Evolutionary conservation across 2,797 vertebrate genomes (phyloP), one percentile per base, ranked within the genome.

Genomic region (Microctenopoma stevenorrisi): DNA sequence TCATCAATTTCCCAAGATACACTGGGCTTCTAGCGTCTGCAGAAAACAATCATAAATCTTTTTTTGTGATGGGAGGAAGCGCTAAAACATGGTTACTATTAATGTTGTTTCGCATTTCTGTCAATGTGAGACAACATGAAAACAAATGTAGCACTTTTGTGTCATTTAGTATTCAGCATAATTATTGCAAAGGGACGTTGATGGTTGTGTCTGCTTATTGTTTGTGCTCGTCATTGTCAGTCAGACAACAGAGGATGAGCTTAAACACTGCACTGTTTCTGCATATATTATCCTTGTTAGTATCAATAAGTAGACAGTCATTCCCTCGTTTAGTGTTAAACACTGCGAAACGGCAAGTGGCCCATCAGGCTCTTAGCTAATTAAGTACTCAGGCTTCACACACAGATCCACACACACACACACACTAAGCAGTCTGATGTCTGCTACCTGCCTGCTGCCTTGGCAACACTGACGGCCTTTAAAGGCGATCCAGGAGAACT

Each of bases 401-500:
- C 51, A 64, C 56, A 80, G 74, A 52, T 64, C 64, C 51, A 64
- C 56, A 62, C 79, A 75, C 52, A 60, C 76, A 64, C 70, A 59
- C 82, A 47, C 74, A 53, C 38, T 47, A 43, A 78, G 72, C 70
- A 85, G 80, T 81, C 73, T 83, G 75, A 79, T 83, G 82, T 89
- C 77, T 86, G 76, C 79, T 92, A 90, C 91, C 88, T 91, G 87
- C 88, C 86, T 91, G 91, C 88, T 91, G 86, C 89, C 78, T 72
- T 89, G 89, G 89, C 84, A 89, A 87, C 84, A 87, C 85, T 86
- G 82, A 88, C 63, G 78, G 84, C 79, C 89, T 94, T 93, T 93
- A 92, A 92, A 94, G 86, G 89, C 85, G 71, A 90, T 89, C 87
- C 89, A 89, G 85, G 77, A 87, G 83, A 90, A 90, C 91, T 91